Base-by-base conservation (phyloP, 2,797 vertebrate genomes). In the Oophaga sylvatica region DNA sequence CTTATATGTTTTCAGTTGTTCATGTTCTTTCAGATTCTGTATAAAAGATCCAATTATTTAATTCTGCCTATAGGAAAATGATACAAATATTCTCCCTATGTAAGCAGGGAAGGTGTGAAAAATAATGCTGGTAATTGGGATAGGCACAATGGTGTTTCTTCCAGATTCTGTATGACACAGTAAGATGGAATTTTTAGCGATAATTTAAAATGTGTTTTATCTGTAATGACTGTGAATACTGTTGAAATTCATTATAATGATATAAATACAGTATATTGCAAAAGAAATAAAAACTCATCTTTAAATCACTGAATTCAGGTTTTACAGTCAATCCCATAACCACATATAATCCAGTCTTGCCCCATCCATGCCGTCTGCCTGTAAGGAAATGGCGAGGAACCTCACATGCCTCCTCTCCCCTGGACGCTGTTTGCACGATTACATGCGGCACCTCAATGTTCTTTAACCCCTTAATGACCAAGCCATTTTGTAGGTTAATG, bases 51-150 rank as follows among this genome's bases (percentile, higher is more conserved):
- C 71, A 75, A 53, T 53, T 75, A 13, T 56, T 22, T 56, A 12
- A 5, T 48, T 26, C 45, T 76, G 22, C 22, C 22, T 56, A 77
- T 53, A 56, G 45, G 73, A 56, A 77, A 75, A 75, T 13, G 19
- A 75, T 75, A 19, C 11, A 53, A 48, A 77, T 53, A n/a, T 56
- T 56, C 48, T 56, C 5, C 48, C 75, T 56, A 26, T n/a, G 75
- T 53, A 77, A 41, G 35, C 10, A 77, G 48, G 0, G 22, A 5
- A 77, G 20, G 75, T 77, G 75, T 77, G 75, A 77, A 77, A 77
- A 77, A 77, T 77, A 76, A 48, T 76, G 73, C 22, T 53, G 12
- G 13, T 53, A 77, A 77, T 75, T 75, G 75, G 75, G 22, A 77
- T 53, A 29, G 53, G 75, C 75, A 56, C 53, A 77, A 77, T 26